Conservation (phyloP, 2,113 vertebrate species). For the Taxidea taxus region DNA sequence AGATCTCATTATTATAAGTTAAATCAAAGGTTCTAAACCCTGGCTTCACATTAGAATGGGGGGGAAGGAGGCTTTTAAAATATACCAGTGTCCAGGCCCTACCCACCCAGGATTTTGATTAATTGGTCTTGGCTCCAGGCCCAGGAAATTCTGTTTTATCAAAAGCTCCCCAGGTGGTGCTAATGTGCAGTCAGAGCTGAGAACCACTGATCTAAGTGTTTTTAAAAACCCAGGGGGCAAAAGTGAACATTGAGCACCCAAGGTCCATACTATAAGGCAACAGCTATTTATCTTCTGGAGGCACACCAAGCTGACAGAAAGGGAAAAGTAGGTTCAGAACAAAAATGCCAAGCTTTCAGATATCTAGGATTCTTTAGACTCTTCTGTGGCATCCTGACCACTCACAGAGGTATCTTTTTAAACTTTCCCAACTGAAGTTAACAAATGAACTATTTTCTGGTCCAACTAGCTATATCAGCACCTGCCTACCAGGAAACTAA, state of each 20-base stretch:
- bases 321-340: not conserved
- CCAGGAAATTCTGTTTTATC: slow-evolving; percentile 43
- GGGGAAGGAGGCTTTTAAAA: not conserved
- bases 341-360: not conserved
- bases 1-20: not conserved
- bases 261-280: not conserved
- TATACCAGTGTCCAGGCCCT: not conserved
- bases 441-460: not conserved
- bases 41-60: not conserved
- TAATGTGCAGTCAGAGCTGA: not conserved
- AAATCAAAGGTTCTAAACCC: not conserved
- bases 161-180: slow-evolving; percentile 40
- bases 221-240: not conserved
- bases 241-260: slow-evolving; percentile 8
- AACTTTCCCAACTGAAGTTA: not conserved
- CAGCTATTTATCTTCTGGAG: not conserved
- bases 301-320: not conserved
- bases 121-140: slow-evolving; percentile 42
- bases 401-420: not conserved
- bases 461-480: not conserved
- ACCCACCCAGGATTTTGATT: slow-evolving; percentile 9
- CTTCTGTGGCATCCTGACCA: not conserved
- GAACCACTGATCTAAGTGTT: slow-evolving; percentile 38
- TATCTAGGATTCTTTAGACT: not conserved
- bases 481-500: not conserved